Conservation (phyloP, 37 sponge, comb jelly and placozoan species). For the Chondrilla cf. caribensis region DNA sequence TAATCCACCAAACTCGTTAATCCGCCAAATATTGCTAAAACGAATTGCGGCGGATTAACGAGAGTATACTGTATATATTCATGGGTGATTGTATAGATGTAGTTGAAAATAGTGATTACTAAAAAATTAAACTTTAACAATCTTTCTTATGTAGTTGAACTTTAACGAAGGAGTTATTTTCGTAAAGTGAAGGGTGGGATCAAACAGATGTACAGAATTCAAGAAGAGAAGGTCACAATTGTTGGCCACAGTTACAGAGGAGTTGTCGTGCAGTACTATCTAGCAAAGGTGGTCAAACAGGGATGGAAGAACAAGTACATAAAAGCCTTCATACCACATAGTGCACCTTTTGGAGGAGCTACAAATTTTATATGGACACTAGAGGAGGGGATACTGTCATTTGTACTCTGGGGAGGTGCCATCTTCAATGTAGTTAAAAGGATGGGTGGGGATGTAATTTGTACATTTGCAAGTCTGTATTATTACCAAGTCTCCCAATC, state of each 20-base stretch:
- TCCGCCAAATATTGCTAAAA: too few relatives aligned
- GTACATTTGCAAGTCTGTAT: not conserved
- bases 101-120: too few relatives aligned
- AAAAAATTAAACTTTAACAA: too few relatives aligned
- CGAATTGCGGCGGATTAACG: too few relatives aligned
- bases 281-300: conserved; percentile 37
- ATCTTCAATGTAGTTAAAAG: not conserved
- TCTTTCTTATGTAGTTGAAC: too few relatives aligned
- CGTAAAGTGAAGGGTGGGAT: conserved; percentile 7
- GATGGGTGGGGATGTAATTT: not conserved
- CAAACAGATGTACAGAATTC: conserved; percentile 37
- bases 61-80: too few relatives aligned
- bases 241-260: conserved; percentile 57
- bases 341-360: conserved; percentile 48
- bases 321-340: conserved; percentile 41
- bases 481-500: conserved; percentile 23
- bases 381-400: not conserved
- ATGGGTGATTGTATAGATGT: too few relatives aligned
- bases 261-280: conserved; percentile 38
- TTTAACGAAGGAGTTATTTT: conserved; percentile 15
- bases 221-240: conserved; percentile 23
- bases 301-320: conserved; percentile 61
- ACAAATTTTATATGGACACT: not conserved
- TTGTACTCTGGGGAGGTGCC: not conserved
- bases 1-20: too few relatives aligned